A percentile compares a stretch with the other conserved stretches of the same genome.
Conservation (phyloP, 2,113 vertebrate genomes). For the Pelobates fuscus region DNA sequence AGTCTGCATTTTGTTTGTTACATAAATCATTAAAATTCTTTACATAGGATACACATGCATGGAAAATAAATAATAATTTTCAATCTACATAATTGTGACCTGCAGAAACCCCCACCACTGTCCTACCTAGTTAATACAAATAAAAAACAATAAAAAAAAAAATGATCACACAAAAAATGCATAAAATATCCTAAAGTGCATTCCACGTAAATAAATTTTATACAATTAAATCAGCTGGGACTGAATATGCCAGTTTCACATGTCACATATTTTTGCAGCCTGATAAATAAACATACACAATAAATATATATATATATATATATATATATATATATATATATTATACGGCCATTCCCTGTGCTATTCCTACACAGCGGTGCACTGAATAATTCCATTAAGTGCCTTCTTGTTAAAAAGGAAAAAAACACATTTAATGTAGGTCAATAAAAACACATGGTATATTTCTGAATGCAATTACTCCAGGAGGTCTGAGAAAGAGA, state of each 20-base stretch:
- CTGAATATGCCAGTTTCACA: slow-evolving; percentile 57
- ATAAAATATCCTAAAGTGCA: background rate
- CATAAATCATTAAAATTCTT: background rate
- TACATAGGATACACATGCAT: background rate
- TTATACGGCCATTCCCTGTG: slow-evolving; percentile 48
- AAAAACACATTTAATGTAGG: slow-evolving; percentile 60
- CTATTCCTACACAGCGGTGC: slow-evolving; percentile 60
- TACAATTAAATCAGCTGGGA: slow-evolving; percentile 61
- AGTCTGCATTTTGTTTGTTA: too few relatives aligned
- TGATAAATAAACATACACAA: slow-evolving; percentile 55
- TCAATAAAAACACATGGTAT: slow-evolving; percentile 55
- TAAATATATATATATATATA: slow-evolving; percentile 33
- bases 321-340: slow-evolving; percentile 32
- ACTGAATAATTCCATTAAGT: slow-evolving; percentile 65
- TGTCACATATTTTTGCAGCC: slow-evolving; percentile 58
- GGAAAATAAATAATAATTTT: background rate
- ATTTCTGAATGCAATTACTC: slow-evolving; percentile 47
- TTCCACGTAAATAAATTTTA: slow-evolving; percentile 13
- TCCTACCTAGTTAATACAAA: background rate
- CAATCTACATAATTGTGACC: background rate
- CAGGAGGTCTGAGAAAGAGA: slow-evolving; percentile 14
- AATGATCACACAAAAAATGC: too few relatives aligned
- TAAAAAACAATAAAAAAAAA: background rate
- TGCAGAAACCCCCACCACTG: background rate
- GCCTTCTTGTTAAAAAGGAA: slow-evolving; percentile 56